phyloP scores from a whole-genome alignment of 2,888 invertebrate genomes.

The Tetrapedia diversipes region DNA sequence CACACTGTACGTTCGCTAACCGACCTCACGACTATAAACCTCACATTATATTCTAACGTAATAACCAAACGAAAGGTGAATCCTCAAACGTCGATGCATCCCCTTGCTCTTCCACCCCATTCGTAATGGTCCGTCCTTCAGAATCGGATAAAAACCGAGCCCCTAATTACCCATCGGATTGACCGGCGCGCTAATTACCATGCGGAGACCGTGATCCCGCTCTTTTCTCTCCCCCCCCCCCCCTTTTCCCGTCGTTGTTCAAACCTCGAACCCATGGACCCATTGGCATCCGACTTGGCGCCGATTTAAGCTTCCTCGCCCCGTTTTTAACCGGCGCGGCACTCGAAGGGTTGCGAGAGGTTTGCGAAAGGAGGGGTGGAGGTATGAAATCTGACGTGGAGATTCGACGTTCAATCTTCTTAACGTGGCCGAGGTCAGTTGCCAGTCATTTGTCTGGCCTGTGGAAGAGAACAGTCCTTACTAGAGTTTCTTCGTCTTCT shows the following conservation, averaged over 20 bases:
- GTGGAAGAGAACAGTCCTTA: constrained; percentile 51
- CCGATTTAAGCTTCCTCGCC: constrained; percentile 46
- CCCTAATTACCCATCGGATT: constrained; percentile 11
- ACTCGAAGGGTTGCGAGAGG: neutral
- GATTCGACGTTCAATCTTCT: constrained; percentile 64
- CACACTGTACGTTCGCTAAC: no score
- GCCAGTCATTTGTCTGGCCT: constrained; percentile 66
- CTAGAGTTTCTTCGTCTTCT: constrained; percentile 58
- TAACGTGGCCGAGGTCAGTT: constrained; percentile 65
- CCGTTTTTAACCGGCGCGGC: constrained; percentile 53
- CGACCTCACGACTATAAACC: no score
- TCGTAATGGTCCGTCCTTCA: neutral
- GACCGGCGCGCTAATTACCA: neutral
- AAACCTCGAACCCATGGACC: no score
- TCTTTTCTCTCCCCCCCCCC: neutral
- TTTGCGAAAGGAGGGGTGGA: constrained; percentile 1
- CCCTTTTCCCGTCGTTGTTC: no score
- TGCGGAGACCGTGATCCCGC: neutral
- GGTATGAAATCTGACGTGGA: constrained; percentile 50
- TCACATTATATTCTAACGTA: no score
- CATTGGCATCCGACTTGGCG: constrained; percentile 34
- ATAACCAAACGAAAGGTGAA: no score
- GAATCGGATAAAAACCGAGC: constrained; percentile 11
- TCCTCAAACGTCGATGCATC: neutral
- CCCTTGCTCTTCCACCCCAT: neutral